Evolutionary conservation across 2,113 vertebrate species (phyloP).

Genomic region (Daboia siamensis): DNA sequence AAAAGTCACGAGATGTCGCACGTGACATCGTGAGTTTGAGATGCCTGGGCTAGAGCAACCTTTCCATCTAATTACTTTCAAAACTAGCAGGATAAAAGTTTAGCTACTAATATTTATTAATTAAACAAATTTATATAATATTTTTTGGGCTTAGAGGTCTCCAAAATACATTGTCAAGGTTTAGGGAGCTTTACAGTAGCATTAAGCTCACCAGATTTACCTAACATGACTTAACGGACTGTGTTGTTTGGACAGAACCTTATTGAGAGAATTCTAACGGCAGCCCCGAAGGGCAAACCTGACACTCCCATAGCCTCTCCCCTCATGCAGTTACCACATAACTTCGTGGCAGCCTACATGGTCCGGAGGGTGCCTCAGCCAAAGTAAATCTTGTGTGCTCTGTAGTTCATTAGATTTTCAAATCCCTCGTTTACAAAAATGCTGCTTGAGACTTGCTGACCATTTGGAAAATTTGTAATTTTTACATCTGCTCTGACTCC

Average conservation of each 20-base stretch:
- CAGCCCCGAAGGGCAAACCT: neutral
- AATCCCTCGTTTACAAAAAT: neutral
- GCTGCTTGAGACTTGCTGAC: neutral
- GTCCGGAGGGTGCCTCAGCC: neutral
- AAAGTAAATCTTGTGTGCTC: fast-evolving
- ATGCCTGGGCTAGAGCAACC: neutral
- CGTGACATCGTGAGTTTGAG: too few relatives aligned
- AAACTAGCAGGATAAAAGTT: neutral
- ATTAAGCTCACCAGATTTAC: conserved; percentile 11
- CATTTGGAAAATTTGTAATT: neutral
- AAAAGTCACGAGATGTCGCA: too few relatives aligned
- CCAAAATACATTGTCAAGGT: conserved; percentile 3
- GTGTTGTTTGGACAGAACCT: conserved; percentile 10
- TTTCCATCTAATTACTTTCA: neutral
- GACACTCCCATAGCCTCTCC: neutral
- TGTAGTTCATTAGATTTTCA: neutral
- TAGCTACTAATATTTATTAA: neutral
- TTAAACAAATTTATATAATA: neutral
- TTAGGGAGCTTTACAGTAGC: conserved; percentile 10
- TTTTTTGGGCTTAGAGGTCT: neutral
- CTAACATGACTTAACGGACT: conserved; percentile 5
- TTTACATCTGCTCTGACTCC: neutral
- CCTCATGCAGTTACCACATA: neutral
- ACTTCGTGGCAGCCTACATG: neutral
- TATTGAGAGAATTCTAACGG: conserved; percentile 12